Conservation (phyloP, 2,797 vertebrate genomes). For the Cyclura pinguis region DNA sequence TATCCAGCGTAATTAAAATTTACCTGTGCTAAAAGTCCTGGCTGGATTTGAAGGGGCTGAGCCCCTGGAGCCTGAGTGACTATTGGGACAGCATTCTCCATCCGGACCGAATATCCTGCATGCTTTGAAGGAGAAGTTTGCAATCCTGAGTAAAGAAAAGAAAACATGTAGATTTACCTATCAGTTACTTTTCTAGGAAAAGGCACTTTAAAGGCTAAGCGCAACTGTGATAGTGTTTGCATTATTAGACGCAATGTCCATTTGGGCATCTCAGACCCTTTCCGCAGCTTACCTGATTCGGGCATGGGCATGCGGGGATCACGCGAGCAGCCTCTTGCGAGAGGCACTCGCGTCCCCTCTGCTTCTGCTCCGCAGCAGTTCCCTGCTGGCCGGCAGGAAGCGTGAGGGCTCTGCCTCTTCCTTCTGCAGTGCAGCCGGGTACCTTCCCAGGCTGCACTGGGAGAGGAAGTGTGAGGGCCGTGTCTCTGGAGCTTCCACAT, state of each 20-base stretch:
- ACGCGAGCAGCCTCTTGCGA: no score
- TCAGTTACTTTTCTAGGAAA: not conserved
- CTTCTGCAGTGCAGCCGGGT: no score
- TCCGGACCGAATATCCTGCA: slow-evolving; percentile 95
- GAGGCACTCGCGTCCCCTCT: no score
- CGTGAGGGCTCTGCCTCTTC: no score
- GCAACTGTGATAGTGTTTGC: not conserved
- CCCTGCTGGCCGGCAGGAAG: no score
- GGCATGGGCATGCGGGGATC: no score
- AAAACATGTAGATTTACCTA: slow-evolving; percentile 54
- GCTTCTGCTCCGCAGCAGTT: no score
- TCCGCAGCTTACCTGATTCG: no score
- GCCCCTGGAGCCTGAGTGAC: slow-evolving; percentile 97
- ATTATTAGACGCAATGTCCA: not conserved
- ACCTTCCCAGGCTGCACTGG: no score
- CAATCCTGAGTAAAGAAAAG: slow-evolving; percentile 83
- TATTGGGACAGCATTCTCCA: slow-evolving; percentile 98
- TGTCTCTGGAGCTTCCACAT: no score
- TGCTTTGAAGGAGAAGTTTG: slow-evolving; percentile 98
- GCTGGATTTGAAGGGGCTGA: slow-evolving; percentile 97
- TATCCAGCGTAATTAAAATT: slow-evolving; percentile 32
- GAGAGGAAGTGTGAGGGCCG: no score
- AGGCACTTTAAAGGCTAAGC: not conserved
- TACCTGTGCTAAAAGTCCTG: slow-evolving; percentile 98
- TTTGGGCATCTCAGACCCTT: not conserved